A percentile compares a stretch with the other conserved stretches of the same genome.
These are phyloP conservation scores for Amphipyra berbera DNA, from an alignment of 2,888 invertebrate species.

Conservation along the genomic window DNA sequence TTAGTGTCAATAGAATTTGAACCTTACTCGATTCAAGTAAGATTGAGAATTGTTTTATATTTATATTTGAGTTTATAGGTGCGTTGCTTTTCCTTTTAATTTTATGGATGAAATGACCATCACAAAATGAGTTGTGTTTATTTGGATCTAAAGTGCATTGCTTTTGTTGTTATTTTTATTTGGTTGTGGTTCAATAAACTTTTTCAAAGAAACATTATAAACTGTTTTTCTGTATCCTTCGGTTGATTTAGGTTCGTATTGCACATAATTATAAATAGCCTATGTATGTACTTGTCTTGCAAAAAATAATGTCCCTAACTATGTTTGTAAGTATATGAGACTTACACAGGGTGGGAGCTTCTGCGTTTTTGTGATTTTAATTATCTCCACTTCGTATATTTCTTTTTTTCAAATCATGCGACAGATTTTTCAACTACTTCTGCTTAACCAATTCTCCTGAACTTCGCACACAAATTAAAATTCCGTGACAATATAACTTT, in stretches of 20 bases:
- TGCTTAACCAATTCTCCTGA: no score
- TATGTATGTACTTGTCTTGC: neutral
- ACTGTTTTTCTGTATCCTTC: neutral
- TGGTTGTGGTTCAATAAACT: slow-evolving; percentile 17
- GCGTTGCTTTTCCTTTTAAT: slow-evolving; percentile 27
- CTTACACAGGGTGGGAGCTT: no score
- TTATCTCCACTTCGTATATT: no score
- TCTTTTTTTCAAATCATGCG: no score
- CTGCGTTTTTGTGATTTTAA: no score
- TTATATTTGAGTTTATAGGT: slow-evolving; percentile 9
- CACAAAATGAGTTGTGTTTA: slow-evolving; percentile 1
- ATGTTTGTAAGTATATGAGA: no score
- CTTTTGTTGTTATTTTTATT: neutral
- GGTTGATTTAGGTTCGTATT: slow-evolving; percentile 1
- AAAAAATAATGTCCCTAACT: no score
- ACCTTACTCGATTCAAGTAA: slow-evolving; percentile 11
- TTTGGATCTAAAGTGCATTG: neutral
- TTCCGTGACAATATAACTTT: no score
- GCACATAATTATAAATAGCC: neutral
- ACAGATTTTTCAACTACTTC: no score
- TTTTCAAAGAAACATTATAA: neutral
- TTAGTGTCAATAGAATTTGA: slow-evolving; percentile 16
- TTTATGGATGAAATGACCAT: slow-evolving; percentile 9
- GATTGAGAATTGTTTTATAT: slow-evolving; percentile 24
- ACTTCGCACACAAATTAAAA: no score